These are phyloP conservation scores for Chlamydotis undulata DNA, from an alignment of 2,113 vertebrate genomes.

Conservation along the genomic window DNA sequence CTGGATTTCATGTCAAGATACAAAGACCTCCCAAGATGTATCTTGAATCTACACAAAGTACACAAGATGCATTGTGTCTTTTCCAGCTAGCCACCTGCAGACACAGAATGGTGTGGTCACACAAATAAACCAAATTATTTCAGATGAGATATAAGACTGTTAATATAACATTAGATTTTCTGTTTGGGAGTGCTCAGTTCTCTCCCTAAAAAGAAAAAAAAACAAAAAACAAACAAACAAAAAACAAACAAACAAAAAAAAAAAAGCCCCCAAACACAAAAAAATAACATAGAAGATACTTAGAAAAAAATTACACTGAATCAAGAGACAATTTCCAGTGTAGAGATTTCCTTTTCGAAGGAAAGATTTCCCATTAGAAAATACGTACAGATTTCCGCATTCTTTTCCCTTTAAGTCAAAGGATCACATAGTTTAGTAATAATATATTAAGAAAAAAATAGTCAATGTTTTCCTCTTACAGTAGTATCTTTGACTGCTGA, in stretches of 20 bases:
- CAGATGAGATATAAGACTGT: background rate
- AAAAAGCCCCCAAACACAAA: background rate
- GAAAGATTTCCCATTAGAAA: background rate
- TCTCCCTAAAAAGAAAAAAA: background rate
- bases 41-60: background rate
- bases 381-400: background rate
- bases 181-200: background rate
- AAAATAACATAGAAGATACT: background rate
- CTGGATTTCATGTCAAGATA: background rate
- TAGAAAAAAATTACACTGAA: background rate
- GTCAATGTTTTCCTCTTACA: background rate
- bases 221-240: background rate
- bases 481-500: background rate
- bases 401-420: background rate
- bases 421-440: background rate
- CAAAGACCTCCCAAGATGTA: background rate
- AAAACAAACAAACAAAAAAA: background rate
- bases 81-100: slow-evolving; percentile 12
- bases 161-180: background rate
- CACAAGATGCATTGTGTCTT: background rate
- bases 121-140: background rate
- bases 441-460: background rate
- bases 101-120: background rate
- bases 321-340: background rate
- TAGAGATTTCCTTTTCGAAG: background rate